These are phyloP conservation scores for Alloplasta piceator DNA, from an alignment of 2,888 invertebrate species.

Conservation along the genomic window DNA sequence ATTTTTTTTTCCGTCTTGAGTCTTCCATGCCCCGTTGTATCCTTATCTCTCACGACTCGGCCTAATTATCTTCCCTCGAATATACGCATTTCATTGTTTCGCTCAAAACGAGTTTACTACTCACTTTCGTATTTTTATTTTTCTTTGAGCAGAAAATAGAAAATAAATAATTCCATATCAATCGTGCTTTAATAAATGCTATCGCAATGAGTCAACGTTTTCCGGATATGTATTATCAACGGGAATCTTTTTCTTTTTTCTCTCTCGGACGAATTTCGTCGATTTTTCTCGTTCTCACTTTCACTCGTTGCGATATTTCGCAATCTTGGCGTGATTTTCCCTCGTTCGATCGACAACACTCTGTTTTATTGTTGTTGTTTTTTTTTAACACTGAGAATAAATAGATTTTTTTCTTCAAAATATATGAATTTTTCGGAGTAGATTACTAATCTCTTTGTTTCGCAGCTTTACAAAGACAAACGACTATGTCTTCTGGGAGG, in stretches of 20 bases:
- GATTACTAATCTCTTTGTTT: too few species aligned
- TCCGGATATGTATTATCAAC: conserved; percentile 42
- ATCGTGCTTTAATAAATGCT: conserved; percentile 34
- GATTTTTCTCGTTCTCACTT: conserved; percentile 3
- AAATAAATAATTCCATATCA: conserved; percentile 16
- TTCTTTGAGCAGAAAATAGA: not conserved
- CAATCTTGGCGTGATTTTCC: not conserved
- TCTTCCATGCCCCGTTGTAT: conserved; percentile 11
- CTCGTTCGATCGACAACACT: not conserved
- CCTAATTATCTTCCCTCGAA: conserved; percentile 47
- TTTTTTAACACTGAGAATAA: not conserved
- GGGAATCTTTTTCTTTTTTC: conserved; percentile 11
- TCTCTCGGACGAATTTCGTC: not conserved
- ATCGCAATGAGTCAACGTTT: conserved; percentile 49
- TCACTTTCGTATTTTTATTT: not conserved
- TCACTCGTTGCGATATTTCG: conserved; percentile 6
- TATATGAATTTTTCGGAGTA: conserved; percentile 9
- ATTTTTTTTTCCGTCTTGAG: not conserved
- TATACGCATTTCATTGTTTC: conserved; percentile 31
- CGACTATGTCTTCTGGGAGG: conserved; percentile 87
- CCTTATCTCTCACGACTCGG: conserved; percentile 39
- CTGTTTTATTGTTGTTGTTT: not conserved
- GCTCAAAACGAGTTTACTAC: conserved; percentile 3
- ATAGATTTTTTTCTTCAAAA: conserved; percentile 2
- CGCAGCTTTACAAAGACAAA: conserved; percentile 89